These are phyloP conservation scores for Tetropium fuscum DNA, from an alignment of 2,888 invertebrate genomes.

Conservation along the genomic window DNA sequence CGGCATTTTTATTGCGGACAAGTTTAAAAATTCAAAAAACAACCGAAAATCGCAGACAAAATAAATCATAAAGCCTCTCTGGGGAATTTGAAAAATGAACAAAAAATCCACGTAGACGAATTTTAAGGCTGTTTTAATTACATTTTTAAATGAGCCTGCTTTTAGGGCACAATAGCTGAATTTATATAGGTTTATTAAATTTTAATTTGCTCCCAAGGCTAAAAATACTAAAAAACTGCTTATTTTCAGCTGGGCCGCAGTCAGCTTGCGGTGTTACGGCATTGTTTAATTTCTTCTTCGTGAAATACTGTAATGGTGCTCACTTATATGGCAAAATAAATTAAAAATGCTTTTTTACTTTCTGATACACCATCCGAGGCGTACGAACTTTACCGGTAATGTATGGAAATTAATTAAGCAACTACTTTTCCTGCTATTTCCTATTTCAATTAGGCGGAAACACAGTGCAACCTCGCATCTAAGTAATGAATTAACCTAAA, in stretches of 20 bases:
- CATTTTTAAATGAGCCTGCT: constrained; percentile 61
- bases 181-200: constrained; percentile 67
- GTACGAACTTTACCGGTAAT: constrained; percentile 11
- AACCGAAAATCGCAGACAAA: constrained; percentile 65
- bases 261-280: constrained; percentile 31
- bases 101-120: constrained; percentile 54
- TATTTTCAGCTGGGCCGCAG: constrained; percentile 39
- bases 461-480: too few relatives aligned
- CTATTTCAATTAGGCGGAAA: too few relatives aligned
- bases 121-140: constrained; percentile 61
- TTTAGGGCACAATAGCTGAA: constrained; percentile 60
- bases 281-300: constrained; percentile 47
- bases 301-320: constrained; percentile 43
- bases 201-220: constrained; percentile 59
- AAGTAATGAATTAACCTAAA: too few relatives aligned
- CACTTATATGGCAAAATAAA: constrained; percentile 41
- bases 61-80: constrained; percentile 64
- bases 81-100: constrained; percentile 62
- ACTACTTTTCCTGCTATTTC: constrained; percentile 12
- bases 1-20: constrained; percentile 65
- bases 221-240: constrained; percentile 47
- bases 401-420: constrained; percentile 26
- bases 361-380: constrained; percentile 19
- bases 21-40: constrained; percentile 67
- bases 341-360: constrained; percentile 30